A percentile compares a stretch with the other conserved stretches of the same genome.
phyloP scores from a whole-genome alignment of 2,888 invertebrate genomes.

The Dione juno region DNA sequence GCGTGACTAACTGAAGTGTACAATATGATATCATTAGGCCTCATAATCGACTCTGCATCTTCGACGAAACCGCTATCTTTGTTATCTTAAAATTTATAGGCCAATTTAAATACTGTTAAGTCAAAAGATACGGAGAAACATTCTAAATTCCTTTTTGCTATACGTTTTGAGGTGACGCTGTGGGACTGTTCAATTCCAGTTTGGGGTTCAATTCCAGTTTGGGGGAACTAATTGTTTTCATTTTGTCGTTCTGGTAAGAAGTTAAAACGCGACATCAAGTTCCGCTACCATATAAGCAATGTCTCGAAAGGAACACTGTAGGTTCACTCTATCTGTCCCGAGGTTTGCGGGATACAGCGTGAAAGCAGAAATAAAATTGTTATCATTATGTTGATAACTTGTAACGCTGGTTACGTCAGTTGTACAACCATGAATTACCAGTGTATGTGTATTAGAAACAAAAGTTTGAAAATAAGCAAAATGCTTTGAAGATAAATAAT shows the following conservation, averaged over 20 bases:
- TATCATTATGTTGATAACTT: slow-evolving; percentile 52
- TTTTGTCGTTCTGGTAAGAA: too few relatives aligned
- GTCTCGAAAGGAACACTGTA: too few relatives aligned
- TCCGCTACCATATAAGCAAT: too few relatives aligned
- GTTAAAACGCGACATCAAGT: too few relatives aligned
- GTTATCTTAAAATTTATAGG: slow-evolving; percentile 59
- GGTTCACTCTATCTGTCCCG: too few relatives aligned
- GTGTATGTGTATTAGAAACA: slow-evolving; percentile 69
- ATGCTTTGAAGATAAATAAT: slow-evolving; percentile 82
- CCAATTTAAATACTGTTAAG: slow-evolving; percentile 56
- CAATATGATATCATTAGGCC: slow-evolving; percentile 67
- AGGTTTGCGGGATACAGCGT: too few relatives aligned
- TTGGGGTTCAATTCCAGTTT: too few relatives aligned
- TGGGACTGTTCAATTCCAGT: too few relatives aligned
- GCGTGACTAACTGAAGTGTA: slow-evolving; percentile 59
- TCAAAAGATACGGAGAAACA: neutral
- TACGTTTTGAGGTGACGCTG: neutral
- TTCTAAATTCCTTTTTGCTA: neutral
- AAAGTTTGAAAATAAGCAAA: slow-evolving; percentile 79
- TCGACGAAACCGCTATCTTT: slow-evolving; percentile 66
- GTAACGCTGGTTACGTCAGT: slow-evolving; percentile 68
- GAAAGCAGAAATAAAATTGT: neutral
- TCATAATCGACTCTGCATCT: slow-evolving; percentile 58
- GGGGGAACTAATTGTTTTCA: too few relatives aligned
- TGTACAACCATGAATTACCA: slow-evolving; percentile 62